Conservation (phyloP, 2,113 vertebrate genomes). For the Fulmarus glacialis region DNA sequence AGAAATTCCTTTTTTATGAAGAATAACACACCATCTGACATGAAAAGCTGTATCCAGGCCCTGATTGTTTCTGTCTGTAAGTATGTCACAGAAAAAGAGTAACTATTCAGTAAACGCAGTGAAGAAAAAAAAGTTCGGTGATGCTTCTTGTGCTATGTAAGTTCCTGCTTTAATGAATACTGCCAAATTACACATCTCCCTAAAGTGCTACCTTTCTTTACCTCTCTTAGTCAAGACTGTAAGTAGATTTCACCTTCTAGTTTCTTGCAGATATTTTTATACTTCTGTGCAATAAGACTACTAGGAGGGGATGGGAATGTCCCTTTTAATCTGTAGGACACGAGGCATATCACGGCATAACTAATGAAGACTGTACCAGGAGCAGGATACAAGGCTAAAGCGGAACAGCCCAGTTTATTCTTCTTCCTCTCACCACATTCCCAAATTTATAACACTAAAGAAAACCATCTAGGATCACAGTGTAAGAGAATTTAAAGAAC, state of each 20-base stretch:
- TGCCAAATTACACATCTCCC: not conserved
- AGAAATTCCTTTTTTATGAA: not conserved
- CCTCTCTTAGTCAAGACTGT: not conserved
- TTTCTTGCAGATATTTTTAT: not conserved
- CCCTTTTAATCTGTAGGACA: not conserved
- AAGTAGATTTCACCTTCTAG: not conserved
- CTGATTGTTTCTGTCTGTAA: not conserved
- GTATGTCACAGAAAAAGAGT: not conserved
- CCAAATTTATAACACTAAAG: not conserved
- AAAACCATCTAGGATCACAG: not conserved
- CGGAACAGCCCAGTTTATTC: not conserved
- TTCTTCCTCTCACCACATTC: not conserved
- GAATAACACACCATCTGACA: not conserved
- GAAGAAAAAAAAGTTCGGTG: not conserved
- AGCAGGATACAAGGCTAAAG: not conserved
- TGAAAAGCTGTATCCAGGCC: not conserved
- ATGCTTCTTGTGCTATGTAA: not conserved
- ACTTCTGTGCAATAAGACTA: not conserved
- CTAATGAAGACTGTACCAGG: not conserved
- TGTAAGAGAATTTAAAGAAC: not conserved
- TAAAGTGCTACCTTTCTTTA: not conserved
- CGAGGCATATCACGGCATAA: not conserved
- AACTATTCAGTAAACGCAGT: not conserved
- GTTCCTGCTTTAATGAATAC: not conserved
- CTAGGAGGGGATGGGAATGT: not conserved